Evolutionary conservation across 2,113 vertebrate species (phyloP), one percentile per base, ranked within the genome.

Genomic region (Poeciliopsis occidentalis): DNA sequence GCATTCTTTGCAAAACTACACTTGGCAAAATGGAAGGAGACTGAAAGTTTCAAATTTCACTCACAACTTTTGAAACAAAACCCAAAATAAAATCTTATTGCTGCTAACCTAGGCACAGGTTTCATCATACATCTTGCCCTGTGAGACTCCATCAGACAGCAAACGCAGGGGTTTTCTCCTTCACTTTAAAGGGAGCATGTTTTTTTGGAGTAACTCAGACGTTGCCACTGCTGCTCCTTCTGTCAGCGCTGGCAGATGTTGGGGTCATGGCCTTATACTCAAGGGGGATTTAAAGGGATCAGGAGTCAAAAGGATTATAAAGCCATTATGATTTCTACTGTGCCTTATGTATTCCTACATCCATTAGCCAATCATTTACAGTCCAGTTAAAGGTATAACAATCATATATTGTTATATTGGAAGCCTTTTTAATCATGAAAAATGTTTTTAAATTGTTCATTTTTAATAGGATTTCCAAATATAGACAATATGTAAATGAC

Each of bases 181-280:
- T 86, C 72, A 64, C 68, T 41, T 78, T 79, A 74, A 71, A 51
- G 27, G 60, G 60, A 85, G 86, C 87, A 90, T 90, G 86, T 89
- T 57, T 87, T 87, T 78, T 86, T 83, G 85, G 91, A 88, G 77
- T 78, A 79, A 83, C 73, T 89, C 75, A 78, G 80, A 57, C 64
- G 11, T 57, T 61, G 71, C 79, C 80, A 19, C 51, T 32, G 37
- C 73, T 41, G 47, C 75, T 70, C 64, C 75, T 80, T 76, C 82
- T 83, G 76, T 73, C 54, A 27, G 57, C 63, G 68, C 68, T 83
- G 83, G 62, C 90, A 90, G 90, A 90, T 89, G 91, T 76, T 27
- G 69, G 32, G 87, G 86, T 88, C 73, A 26, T 67, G 83, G 67
- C 85, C 81, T 81, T 67, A 10, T 1, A 72, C 80, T 85, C 88